These are phyloP conservation scores for Thalassarche chlororhynchos DNA, from an alignment of 2,113 vertebrate genomes.

Conservation along the genomic window DNA sequence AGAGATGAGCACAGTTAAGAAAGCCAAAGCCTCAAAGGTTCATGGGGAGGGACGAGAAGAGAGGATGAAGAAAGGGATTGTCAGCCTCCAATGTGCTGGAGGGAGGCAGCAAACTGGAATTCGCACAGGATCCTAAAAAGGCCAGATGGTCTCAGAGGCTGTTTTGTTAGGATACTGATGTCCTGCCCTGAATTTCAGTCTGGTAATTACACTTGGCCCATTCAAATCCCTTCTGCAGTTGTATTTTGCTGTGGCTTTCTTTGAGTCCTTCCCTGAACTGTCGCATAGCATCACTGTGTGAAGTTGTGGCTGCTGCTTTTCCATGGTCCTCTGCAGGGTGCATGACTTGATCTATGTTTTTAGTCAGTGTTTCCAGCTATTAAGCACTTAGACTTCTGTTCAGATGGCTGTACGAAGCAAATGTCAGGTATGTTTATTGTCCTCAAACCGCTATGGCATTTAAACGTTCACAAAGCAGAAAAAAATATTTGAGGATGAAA, in stretches of 20 bases:
- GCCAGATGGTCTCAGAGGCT: neutral
- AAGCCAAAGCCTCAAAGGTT: neutral
- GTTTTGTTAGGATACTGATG: neutral
- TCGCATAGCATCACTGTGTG: neutral
- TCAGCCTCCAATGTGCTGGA: neutral
- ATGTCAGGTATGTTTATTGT: neutral
- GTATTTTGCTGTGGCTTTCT: neutral
- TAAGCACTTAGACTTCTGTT: neutral
- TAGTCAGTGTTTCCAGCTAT: neutral
- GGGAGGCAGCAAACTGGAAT: neutral
- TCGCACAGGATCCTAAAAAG: neutral
- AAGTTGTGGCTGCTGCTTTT: neutral
- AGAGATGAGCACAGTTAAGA: neutral
- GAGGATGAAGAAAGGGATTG: neutral
- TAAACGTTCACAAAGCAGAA: neutral
- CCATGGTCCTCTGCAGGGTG: neutral
- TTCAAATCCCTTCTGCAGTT: neutral
- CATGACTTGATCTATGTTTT: neutral
- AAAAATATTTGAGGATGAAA: neutral
- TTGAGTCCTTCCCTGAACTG: neutral
- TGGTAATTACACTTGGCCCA: neutral
- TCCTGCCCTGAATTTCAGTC: neutral
- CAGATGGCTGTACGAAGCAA: neutral
- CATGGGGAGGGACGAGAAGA: neutral
- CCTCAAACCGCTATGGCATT: neutral